phyloP scores from a whole-genome alignment of 2,888 invertebrate species.

The Cyaniris semiargus region DNA sequence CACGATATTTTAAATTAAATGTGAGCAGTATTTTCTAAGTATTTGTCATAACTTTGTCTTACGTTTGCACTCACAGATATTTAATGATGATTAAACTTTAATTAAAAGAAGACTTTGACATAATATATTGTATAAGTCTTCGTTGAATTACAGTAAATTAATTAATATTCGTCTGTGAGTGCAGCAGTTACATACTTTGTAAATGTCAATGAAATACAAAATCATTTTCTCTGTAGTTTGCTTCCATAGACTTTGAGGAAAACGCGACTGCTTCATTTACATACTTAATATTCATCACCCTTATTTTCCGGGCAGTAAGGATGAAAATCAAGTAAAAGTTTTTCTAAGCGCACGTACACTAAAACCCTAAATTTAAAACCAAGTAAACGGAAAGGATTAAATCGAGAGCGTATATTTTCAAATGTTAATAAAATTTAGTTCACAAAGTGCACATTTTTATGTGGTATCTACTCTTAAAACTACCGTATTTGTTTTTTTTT shows the following conservation, averaged over 20 bases:
- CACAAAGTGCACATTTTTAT: not conserved
- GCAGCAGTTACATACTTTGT: not conserved
- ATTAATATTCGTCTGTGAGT: too few species aligned
- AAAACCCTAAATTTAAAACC: conserved; percentile 16
- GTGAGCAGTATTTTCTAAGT: too few species aligned
- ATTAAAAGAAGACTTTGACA: too few species aligned
- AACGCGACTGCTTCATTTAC: conserved; percentile 1
- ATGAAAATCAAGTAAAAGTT: not conserved
- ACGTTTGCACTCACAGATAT: too few species aligned
- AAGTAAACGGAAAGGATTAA: not conserved
- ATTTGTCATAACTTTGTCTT: too few species aligned
- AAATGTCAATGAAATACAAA: conserved; percentile 18
- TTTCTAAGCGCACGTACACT: not conserved
- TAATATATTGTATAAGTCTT: too few species aligned
- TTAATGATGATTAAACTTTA: too few species aligned
- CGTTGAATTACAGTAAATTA: too few species aligned
- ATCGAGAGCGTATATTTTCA: not conserved
- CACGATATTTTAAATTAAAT: too few species aligned
- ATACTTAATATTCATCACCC: not conserved
- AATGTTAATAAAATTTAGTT: not conserved
- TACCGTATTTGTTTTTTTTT: too few species aligned
- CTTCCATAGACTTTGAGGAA: not conserved
- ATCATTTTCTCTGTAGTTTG: not conserved
- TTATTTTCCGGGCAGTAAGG: not conserved
- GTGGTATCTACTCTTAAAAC: too few species aligned